phyloP scores from a whole-genome alignment of 2,888 invertebrate genomes.

The Megamerina dolium region DNA sequence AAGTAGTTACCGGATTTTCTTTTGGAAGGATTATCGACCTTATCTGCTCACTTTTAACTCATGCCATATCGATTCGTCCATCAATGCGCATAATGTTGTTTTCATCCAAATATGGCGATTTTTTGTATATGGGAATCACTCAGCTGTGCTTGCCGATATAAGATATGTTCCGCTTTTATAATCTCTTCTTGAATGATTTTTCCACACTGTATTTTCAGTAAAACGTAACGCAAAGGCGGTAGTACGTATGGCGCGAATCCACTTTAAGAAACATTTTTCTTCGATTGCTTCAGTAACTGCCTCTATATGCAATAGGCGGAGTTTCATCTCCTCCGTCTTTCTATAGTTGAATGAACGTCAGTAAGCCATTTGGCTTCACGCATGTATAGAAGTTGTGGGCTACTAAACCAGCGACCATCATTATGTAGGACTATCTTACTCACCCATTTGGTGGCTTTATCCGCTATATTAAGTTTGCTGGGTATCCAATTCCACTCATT shows the following conservation, averaged over 20 bases:
- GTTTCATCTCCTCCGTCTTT: not conserved
- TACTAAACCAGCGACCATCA: not conserved
- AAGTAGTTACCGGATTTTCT: too few species aligned
- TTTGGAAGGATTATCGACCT: too few species aligned
- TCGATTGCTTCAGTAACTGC: too few species aligned
- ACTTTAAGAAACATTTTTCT: not conserved
- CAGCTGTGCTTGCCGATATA: not conserved
- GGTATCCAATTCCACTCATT: not conserved
- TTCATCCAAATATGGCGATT: too few species aligned
- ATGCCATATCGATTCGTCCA: too few species aligned
- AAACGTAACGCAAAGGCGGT: constrained; percentile 1
- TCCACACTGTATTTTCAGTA: not conserved
- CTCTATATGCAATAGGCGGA: too few species aligned
- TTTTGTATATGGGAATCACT: too few species aligned
- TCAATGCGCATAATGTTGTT: constrained; percentile 2
- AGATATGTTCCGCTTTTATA: not conserved
- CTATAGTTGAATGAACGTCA: not conserved
- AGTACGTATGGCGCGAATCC: not conserved
- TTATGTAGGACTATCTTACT: not conserved
- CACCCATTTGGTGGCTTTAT: constrained; percentile 1
- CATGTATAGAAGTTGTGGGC: too few species aligned
- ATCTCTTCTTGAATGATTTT: not conserved
- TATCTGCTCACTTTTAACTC: too few species aligned
- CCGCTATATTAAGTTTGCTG: not conserved
- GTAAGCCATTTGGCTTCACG: not conserved